Evolutionary conservation across 2,113 vertebrate species (phyloP).

Genomic region (Tragelaphus imberbis): DNA sequence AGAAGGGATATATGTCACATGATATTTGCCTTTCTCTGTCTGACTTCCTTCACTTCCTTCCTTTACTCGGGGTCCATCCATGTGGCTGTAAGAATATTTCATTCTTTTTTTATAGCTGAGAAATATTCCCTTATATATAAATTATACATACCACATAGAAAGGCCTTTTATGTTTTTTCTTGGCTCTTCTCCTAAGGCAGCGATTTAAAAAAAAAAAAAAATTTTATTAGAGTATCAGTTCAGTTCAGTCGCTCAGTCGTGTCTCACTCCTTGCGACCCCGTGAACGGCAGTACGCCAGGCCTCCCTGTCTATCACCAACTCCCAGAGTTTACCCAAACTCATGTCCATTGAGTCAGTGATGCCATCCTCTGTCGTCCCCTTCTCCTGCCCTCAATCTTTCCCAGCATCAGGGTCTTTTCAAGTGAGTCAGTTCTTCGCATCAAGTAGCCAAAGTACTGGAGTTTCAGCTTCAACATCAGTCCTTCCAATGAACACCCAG

Average conservation of each 20-base stretch:
- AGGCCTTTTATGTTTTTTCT: background rate
- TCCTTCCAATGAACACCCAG: background rate
- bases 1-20: accelerated
- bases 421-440: background rate
- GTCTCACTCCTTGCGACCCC: background rate
- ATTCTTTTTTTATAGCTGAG: background rate
- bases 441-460: background rate
- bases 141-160: background rate
- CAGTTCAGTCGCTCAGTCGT: accelerated
- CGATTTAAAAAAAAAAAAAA: no score
- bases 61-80: background rate
- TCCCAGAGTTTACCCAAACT: background rate
- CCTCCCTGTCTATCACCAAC: background rate
- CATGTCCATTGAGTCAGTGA: background rate
- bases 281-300: background rate
- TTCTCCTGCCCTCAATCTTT: background rate
- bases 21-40: background rate
- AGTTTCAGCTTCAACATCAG: background rate
- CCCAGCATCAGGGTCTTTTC: background rate
- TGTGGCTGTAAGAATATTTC: background rate
- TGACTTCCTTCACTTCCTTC: background rate
- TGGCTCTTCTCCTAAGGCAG: background rate
- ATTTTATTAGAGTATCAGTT: background rate
- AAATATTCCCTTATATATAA: background rate
- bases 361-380: background rate